These are phyloP conservation scores for Drosophila macrothrix DNA, from an alignment of 2,888 invertebrate species.

Conservation along the genomic window DNA sequence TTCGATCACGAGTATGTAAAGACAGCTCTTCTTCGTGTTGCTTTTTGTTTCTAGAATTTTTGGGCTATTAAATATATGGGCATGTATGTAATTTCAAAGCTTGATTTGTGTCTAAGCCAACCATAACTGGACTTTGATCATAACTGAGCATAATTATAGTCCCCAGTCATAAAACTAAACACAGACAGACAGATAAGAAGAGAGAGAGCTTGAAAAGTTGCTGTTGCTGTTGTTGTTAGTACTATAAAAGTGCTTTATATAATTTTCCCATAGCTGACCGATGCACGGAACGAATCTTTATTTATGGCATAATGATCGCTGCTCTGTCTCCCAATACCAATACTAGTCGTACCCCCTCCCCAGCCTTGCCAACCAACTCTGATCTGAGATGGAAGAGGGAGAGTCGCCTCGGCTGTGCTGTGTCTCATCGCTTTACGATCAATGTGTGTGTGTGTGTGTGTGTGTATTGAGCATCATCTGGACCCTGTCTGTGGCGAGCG, in stretches of 20 bases:
- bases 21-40: not conserved
- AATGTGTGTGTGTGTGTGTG: slow-evolving; percentile 46
- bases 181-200: slow-evolving; percentile 1
- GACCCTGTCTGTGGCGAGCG: slow-evolving; percentile 47
- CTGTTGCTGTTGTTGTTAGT: slow-evolving; percentile 22
- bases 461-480: slow-evolving; percentile 61
- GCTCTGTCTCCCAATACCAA: slow-evolving; percentile 51
- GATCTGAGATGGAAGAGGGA: not conserved
- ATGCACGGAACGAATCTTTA: slow-evolving; percentile 78
- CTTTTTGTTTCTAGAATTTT: not conserved
- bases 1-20: not conserved
- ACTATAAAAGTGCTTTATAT: slow-evolving; percentile 69
- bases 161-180: slow-evolving; percentile 35
- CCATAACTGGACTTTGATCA: slow-evolving; percentile 71
- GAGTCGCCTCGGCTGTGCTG: slow-evolving; percentile 13
- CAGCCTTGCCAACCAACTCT: not conserved
- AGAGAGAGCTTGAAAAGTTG: slow-evolving; percentile 47
- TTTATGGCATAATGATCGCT: slow-evolving; percentile 79
- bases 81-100: slow-evolving; percentile 40
- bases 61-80: not conserved
- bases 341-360: slow-evolving; percentile 18
- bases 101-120: slow-evolving; percentile 41
- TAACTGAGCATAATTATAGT: slow-evolving; percentile 69
- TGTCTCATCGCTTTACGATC: slow-evolving; percentile 76
- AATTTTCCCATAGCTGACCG: slow-evolving; percentile 71